Percentiles rank a stretch among this genome's conserved stretches.
phyloP scores from a whole-genome alignment of 2,888 invertebrate species.

The Cosmia pyralina region DNA sequence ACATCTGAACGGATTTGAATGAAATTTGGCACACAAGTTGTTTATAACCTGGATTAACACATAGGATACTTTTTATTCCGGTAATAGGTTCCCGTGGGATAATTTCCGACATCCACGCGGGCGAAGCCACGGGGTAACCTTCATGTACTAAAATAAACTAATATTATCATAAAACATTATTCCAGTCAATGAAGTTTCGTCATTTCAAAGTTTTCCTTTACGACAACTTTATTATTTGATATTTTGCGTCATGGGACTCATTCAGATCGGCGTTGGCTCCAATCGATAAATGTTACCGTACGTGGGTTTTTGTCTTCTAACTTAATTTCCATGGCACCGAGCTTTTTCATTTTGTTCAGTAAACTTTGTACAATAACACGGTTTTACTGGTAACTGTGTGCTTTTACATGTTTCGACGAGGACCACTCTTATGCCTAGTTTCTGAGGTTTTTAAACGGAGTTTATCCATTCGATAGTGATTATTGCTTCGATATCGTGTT shows the following conservation, averaged over 20 bases:
- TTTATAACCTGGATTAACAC: no score
- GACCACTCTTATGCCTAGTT: no score
- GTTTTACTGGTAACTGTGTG: not conserved
- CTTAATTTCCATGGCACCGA: not conserved
- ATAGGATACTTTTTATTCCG: no score
- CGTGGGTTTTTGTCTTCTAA: not conserved
- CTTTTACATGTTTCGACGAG: not conserved
- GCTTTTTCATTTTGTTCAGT: not conserved
- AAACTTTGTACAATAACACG: not conserved
- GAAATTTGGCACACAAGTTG: no score
- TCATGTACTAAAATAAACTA: not conserved
- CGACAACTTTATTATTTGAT: slow-evolving; percentile 13
- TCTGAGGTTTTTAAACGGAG: no score
- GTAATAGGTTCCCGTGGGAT: no score
- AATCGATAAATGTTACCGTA: slow-evolving; percentile 7
- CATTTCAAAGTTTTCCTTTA: not conserved
- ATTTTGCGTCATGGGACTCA: slow-evolving; percentile 19
- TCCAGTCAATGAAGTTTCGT: not conserved
- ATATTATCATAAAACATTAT: slow-evolving; percentile 1
- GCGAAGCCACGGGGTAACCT: no score
- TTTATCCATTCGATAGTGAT: no score
- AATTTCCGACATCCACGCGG: no score
- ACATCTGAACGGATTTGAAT: no score
- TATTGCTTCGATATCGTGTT: no score
- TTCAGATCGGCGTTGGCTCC: not conserved